Conservation (phyloP, 2,113 vertebrate genomes). For the Aldabrachelys gigantea region DNA sequence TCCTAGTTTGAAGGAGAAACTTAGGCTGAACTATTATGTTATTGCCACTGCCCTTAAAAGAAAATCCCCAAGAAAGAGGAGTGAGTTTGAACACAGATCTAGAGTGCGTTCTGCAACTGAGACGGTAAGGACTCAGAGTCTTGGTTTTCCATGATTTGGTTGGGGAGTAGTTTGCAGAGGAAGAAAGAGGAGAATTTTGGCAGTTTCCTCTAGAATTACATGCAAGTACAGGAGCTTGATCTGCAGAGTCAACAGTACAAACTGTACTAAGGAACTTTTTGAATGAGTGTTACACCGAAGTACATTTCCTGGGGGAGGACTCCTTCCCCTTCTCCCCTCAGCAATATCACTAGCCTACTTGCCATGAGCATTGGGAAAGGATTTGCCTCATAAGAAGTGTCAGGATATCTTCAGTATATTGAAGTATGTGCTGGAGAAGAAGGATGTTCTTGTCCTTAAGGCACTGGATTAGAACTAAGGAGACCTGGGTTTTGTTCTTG, state of each 20-base stretch:
- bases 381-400: neutral
- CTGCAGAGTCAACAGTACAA: neutral
- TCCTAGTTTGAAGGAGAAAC: neutral
- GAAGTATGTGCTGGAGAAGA: neutral
- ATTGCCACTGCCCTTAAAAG: neutral
- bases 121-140: neutral
- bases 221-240: neutral
- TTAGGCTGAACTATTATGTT: neutral
- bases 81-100: neutral
- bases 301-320: neutral
- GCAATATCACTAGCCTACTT: neutral
- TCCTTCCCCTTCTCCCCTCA: neutral
- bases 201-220: neutral
- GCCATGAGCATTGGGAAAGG: neutral
- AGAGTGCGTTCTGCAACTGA: neutral
- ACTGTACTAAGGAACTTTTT: neutral
- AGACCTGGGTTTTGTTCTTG: neutral
- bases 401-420: neutral
- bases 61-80: neutral
- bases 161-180: neutral
- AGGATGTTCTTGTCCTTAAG: neutral
- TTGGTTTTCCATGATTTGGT: neutral
- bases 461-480: neutral
- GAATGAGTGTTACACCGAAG: neutral
- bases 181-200: neutral